Evolutionary conservation across 1,140 invertebrate genomes (phyloP).

Genomic region (Drosophila nannoptera): DNA sequence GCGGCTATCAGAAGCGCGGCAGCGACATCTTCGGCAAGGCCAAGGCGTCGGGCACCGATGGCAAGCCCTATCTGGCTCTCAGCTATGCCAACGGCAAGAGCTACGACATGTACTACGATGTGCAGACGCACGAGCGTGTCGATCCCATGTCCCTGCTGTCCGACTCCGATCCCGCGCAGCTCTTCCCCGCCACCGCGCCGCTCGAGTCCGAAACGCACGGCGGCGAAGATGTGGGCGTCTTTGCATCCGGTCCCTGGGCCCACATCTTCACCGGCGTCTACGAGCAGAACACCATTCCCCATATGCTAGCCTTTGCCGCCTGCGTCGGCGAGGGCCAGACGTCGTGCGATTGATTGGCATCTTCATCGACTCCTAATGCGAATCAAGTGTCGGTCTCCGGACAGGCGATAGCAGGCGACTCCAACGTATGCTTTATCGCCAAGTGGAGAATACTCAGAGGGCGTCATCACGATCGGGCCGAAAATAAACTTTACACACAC

Average conservation of each 20-base stretch:
- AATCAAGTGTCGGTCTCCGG: conserved; percentile 10
- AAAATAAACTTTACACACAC: too few species aligned
- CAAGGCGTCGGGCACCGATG: conserved; percentile 76
- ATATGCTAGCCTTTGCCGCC: conserved; percentile 85
- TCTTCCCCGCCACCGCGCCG: conserved; percentile 80
- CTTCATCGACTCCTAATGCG: conserved; percentile 37
- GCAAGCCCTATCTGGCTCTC: conserved; percentile 84
- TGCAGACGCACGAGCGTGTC: conserved; percentile 59
- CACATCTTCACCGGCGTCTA: conserved; percentile 87
- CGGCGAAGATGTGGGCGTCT: conserved; percentile 85
- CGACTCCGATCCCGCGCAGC: conserved; percentile 46
- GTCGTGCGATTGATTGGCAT: conserved; percentile 60
- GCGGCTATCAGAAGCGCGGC: conserved; percentile 82
- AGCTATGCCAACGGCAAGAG: conserved; percentile 86
- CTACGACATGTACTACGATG: conserved; percentile 77
- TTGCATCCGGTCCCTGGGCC: conserved; percentile 83
- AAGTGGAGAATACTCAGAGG: conserved; percentile 50
- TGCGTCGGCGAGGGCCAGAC: conserved; percentile 80
- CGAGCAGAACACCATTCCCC: conserved; percentile 89
- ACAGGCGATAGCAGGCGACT: conserved; percentile 27
- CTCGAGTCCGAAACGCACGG: conserved; percentile 83
- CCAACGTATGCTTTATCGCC: conserved; percentile 55
- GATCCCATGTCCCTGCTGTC: conserved; percentile 43
- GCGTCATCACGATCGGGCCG: neutral
- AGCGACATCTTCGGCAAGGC: conserved; percentile 80